Percentiles rank a stretch among this genome's conserved stretches.
Conservation (phyloP, 1,140 invertebrate species). For the Trichomalopsis sarcophagae region DNA sequence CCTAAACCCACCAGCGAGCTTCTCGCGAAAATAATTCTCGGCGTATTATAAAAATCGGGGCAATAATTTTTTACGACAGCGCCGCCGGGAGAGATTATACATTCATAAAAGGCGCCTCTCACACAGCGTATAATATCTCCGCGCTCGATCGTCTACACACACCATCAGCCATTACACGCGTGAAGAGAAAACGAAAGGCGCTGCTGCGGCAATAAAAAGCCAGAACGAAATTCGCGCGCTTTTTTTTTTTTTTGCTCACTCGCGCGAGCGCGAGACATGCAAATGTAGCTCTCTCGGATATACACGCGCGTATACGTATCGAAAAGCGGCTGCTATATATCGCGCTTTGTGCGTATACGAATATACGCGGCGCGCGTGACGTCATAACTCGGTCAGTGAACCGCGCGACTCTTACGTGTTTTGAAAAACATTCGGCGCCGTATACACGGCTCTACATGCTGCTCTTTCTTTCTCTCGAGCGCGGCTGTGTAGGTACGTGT, state of each 20-base stretch:
- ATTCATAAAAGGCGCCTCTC: no score
- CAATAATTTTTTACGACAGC: no score
- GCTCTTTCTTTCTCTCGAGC: background rate
- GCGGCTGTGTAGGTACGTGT: background rate
- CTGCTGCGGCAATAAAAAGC: background rate
- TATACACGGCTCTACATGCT: background rate
- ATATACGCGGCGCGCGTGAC: background rate
- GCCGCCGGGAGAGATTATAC: no score
- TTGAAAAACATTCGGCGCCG: constrained; percentile 43
- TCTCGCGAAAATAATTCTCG: no score
- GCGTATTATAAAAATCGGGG: no score
- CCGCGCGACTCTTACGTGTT: constrained; percentile 47
- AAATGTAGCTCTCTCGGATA: background rate
- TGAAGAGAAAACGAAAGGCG: constrained; percentile 6
- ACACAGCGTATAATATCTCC: background rate
- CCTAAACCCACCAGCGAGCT: no score
- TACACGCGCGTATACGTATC: background rate
- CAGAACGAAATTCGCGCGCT: background rate
- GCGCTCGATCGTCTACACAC: background rate
- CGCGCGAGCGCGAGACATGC: constrained; percentile 15
- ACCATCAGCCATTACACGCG: no score
- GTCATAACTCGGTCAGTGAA: constrained; percentile 53
- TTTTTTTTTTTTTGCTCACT: background rate
- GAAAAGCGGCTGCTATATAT: background rate
- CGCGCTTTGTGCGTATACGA: background rate